Evolutionary conservation across 30 jellyfish, hydroid and myxozoan species (phyloP).

Genomic region (Haliclystus octoradiatus): DNA sequence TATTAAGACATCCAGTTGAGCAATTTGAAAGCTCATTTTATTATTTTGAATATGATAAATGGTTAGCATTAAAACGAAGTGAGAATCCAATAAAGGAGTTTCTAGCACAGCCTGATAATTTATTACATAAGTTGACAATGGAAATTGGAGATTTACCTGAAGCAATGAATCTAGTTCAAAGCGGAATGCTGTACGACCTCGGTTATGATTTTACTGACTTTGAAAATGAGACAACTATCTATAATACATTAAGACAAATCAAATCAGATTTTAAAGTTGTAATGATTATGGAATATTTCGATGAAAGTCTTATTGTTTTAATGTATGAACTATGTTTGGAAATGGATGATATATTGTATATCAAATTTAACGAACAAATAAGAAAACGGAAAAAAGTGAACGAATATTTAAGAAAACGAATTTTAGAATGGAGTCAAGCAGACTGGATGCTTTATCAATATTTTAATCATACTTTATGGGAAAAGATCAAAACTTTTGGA

Average conservation of each 20-base stretch:
- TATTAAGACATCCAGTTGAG: constrained; percentile 75
- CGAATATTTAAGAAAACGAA: constrained; percentile 14
- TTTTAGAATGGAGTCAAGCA: constrained; percentile 66
- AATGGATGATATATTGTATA: constrained; percentile 67
- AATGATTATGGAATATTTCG: constrained; percentile 75
- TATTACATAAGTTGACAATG: constrained; percentile 61
- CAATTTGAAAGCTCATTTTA: constrained; percentile 89
- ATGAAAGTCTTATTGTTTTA: constrained; percentile 84
- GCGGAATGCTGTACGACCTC: constrained; percentile 92
- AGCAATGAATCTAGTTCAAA: constrained; percentile 63
- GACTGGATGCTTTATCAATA: constrained; percentile 53
- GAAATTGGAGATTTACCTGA: constrained; percentile 77
- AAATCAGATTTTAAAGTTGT: constrained; percentile 78
- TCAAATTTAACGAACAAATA: constrained; percentile 70
- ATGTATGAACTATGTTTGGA: constrained; percentile 79
- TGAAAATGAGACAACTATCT: constrained; percentile 25
- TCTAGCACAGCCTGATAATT: constrained; percentile 78
- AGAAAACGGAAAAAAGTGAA: constrained; percentile 32
- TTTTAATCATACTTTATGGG: constrained; percentile 82
- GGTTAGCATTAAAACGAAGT: constrained; percentile 36
- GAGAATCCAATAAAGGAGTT: constrained; percentile 72
- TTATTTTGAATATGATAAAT: constrained; percentile 59
- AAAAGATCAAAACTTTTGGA: constrained; percentile 44
- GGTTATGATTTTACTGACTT: constrained; percentile 82
- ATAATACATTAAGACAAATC: constrained; percentile 22